These are phyloP conservation scores for Percopsis transmontana DNA, from an alignment of 2,113 vertebrate genomes.

Conservation along the genomic window DNA sequence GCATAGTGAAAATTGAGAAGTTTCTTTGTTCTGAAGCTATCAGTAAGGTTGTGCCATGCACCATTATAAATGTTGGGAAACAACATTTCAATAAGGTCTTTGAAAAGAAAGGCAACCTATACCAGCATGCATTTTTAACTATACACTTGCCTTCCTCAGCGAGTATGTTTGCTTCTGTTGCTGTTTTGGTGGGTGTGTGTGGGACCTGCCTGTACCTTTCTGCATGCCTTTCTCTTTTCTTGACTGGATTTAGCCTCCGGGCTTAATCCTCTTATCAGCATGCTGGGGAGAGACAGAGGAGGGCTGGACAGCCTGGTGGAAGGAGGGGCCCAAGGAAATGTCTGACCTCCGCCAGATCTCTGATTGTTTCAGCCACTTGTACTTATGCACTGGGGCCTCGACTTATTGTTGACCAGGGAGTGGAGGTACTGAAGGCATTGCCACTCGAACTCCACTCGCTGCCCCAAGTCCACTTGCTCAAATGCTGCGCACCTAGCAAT, in stretches of 20 bases:
- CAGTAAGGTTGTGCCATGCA: too few relatives aligned
- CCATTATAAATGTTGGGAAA: too few relatives aligned
- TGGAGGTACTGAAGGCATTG: neutral
- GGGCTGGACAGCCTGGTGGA: conserved; percentile 7
- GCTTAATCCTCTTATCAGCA: conserved; percentile 82
- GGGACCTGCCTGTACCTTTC: conserved; percentile 48
- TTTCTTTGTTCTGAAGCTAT: too few relatives aligned
- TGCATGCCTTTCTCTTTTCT: conserved; percentile 67
- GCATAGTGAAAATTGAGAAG: too few relatives aligned
- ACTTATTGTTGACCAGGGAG: conserved; percentile 52
- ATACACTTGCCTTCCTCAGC: conserved; percentile 15
- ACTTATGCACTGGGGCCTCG: conserved; percentile 50
- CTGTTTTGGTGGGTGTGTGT: conserved; percentile 38
- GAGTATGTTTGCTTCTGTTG: neutral
- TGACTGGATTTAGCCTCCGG: conserved; percentile 59
- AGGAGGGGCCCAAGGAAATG: conserved; percentile 37
- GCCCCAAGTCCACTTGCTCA: too few relatives aligned
- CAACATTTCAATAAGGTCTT: too few relatives aligned
- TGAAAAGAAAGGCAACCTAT: too few relatives aligned
- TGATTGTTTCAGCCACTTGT: conserved; percentile 70
- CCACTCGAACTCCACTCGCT: too few relatives aligned
- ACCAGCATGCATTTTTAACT: neutral
- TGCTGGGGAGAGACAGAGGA: conserved; percentile 57
- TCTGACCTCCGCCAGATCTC: conserved; percentile 43
- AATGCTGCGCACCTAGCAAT: too few relatives aligned